Evolutionary conservation across 1,140 invertebrate species (phyloP), one percentile per base, ranked within the genome.

Genomic region (Prorops nasuta): DNA sequence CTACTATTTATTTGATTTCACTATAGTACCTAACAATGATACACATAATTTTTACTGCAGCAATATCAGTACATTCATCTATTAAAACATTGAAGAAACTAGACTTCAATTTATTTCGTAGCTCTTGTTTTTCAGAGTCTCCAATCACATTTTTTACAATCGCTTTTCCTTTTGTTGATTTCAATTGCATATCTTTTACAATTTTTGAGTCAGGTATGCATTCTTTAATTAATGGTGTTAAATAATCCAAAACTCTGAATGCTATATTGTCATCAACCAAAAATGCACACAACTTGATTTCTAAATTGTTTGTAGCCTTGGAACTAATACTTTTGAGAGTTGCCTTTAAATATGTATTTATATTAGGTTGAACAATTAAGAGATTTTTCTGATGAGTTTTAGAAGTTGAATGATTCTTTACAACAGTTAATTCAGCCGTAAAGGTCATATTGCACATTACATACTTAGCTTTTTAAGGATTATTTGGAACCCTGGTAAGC

Each of bases 1-100:
- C 9, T 16, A 39, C 9, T 39, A 39, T 18, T 39, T 17, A 17
- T 14, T 17, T 17, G 19, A 39, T 16, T 17, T 39, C 15, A 16
- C 18, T 1, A 34, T 42, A 32, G 37, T 41, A 49, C 37, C 43
- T 35, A n/a, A 55, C 46, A 16, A 59, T 28, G n/a, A 59, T 52
- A 35, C 56, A 59, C n/a, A 39, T 19, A 3, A 35, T 49, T 50
- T 60, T 55, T 3, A 42, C 12, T 1, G 48, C 35, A n/a, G 48
- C 41, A 19, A 65, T 50, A 49, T 64, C 58, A 1, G 62, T 66
- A 10, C 58, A 64, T 46, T 63, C 64, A 44, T 63, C 61, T 17
- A 44, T 55, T 3, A 64, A 21, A 9, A 66, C 51, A 45, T 49
- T 54, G 42, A 63, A 60, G 16, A 44, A 39, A 7, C 31, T 49